Base-by-base conservation (phyloP, 2,113 vertebrate species). In the Empidonax traillii region DNA sequence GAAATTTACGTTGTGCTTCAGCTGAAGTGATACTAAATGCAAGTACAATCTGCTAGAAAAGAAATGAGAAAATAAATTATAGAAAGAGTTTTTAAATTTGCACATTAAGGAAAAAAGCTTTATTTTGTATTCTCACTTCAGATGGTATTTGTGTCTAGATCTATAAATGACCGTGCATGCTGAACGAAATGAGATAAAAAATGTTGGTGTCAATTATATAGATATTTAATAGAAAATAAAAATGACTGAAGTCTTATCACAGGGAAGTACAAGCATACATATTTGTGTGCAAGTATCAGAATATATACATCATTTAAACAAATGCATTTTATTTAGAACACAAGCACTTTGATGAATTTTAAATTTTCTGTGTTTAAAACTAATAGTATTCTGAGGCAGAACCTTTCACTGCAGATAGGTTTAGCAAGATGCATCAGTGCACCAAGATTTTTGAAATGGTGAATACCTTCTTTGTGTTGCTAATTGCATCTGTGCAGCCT, bases 401-500 rank as follows among this genome's bases (percentile, higher is more conserved):
- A 53, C 73, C 65, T 95, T 90, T 86, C 87, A 63, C 21, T 72
- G 76, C 59, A 84, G 75, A 81, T 72, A 74, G 87, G 67, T 94
- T 88, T 80, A 88, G 83, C 72, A 49, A 74, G 83, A 92, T 93
- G 93, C 95, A 96, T 90, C 85, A 52, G 33, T 92, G 79, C 92
- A 37, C 66, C 61, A 81, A 84, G 82, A 67, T 80, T 93, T 91
- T 71, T 89, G 53, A 92, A 92, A 55, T 63, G 72, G 55, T 89
- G 90, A 90, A 86, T 96, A 46, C 79, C 76, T 90, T 63, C 85
- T 96, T 96, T 96, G 90, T 96, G 75, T 88, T 94, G 92, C 76
- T 96, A 96, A 96, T 96, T 96, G 79, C 94, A 93, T 94, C 56
- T 65, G 39, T 94, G 92, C 95, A 90, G 87, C 43, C 94, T 95